phyloP scores from a whole-genome alignment of 2,888 invertebrate species.

The Oscheius myriophilus region DNA sequence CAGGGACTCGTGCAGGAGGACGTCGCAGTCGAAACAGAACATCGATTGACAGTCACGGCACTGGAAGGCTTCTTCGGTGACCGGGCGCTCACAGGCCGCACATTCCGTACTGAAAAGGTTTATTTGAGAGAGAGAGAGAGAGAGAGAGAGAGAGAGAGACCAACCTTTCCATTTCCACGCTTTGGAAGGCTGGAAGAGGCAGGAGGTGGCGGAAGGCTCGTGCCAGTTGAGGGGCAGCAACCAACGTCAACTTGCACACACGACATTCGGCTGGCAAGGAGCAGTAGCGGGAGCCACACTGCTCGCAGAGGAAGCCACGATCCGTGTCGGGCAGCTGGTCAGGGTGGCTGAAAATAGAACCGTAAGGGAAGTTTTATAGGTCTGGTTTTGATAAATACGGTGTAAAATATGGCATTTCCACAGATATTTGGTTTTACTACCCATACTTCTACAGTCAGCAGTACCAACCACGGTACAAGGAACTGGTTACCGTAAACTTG shows the following conservation, averaged over 20 bases:
- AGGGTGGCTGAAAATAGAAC: slow-evolving; percentile 43
- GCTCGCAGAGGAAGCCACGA: slow-evolving; percentile 76
- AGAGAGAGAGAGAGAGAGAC: slow-evolving; percentile 4
- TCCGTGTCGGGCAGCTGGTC: slow-evolving; percentile 45
- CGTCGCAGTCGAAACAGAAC: slow-evolving; percentile 94
- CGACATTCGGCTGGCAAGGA: slow-evolving; percentile 96
- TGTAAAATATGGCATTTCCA: too few species aligned
- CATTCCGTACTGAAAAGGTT: slow-evolving; percentile 40
- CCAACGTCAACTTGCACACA: slow-evolving; percentile 91
- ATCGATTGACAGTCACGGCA: slow-evolving; percentile 54
- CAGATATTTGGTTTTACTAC: too few species aligned
- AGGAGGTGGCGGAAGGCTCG: slow-evolving; percentile 55
- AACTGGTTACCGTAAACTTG: too few species aligned
- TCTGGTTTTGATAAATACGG: not conserved
- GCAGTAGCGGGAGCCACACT: slow-evolving; percentile 96
- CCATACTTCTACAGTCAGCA: too few species aligned
- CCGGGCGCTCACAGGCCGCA: slow-evolving; percentile 57
- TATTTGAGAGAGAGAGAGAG: slow-evolving; percentile 8
- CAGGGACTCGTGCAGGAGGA: slow-evolving; percentile 89
- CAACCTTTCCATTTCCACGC: slow-evolving; percentile 28
- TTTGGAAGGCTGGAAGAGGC: slow-evolving; percentile 46
- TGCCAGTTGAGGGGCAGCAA: slow-evolving; percentile 88
- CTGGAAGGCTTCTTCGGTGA: slow-evolving; percentile 57
- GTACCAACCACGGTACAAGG: too few species aligned
- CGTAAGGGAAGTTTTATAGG: not conserved